Evolutionary conservation across 1,140 invertebrate genomes (phyloP), one percentile per base, ranked within the genome.

Genomic region (Monomorium pharaonis): DNA sequence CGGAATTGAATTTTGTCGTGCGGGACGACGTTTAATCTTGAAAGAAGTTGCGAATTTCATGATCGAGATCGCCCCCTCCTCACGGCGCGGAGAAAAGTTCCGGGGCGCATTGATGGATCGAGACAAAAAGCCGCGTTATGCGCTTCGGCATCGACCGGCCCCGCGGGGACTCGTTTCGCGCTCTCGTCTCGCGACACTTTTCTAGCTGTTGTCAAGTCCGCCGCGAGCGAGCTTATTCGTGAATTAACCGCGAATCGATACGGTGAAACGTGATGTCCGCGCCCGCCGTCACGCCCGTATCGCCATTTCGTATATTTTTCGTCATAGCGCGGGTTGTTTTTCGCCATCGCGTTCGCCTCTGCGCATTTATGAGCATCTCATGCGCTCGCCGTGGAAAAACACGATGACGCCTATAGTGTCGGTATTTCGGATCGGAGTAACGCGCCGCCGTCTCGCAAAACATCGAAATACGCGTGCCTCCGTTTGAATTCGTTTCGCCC

Each of bases 171-270:
- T 49, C 49, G 47, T 72, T 58, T 33, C 51, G 44, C 44, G 33
- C 67, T 83, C 51, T 83, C 51, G 51, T 47, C n/a, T 58, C 37
- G 65, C 51, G 67, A 72, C 67, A 74, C 67, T 81, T 81, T 72
- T 72, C 33, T 27, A 56, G 24, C 77, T 21, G 47, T 24, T 58
- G 78, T 16, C 18, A 60, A 58, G 51, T 56, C 37, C n/a, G 24
- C 37, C n/a, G 24, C n/a, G 60, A 47, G 27, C 67, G 14, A 83
- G 37, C 67, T 83, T 74, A 58, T 83, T 72, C 51, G 51, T 67
- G 67, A 83, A 83, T 83, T 83, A 83, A 44, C 42, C 37, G 37
- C 78, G 67, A 72, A 83, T 83, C 78, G 67, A 83, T 83, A 83
- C 14, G 12, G 37, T 33, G 33, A 75, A 75, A 75, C 30, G 76